These are phyloP conservation scores for Holocentrus rufus DNA, from an alignment of 2,797 vertebrate species.

Conservation along the genomic window DNA sequence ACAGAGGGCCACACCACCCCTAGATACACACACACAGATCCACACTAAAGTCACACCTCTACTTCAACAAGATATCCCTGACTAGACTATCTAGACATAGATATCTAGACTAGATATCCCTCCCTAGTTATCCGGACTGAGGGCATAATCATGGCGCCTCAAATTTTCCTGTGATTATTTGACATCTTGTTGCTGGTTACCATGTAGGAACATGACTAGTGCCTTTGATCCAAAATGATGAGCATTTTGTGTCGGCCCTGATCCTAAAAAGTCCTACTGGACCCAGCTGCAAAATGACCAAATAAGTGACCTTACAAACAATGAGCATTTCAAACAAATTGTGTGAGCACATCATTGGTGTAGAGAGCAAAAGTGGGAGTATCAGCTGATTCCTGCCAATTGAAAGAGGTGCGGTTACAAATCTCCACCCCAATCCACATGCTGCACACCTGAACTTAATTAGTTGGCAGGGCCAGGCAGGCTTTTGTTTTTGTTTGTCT, in stretches of 20 bases:
- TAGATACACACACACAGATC: slow-evolving; percentile 63
- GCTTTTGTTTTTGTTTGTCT: too few relatives aligned
- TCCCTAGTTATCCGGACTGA: background rate
- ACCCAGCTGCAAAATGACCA: too few relatives aligned
- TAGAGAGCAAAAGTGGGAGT: background rate
- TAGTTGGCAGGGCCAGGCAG: too few relatives aligned
- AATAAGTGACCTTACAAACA: slow-evolving; percentile 3
- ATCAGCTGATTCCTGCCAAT: background rate
- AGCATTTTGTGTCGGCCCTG: background rate
- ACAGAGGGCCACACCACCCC: slow-evolving; percentile 94
- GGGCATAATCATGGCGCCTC: too few relatives aligned
- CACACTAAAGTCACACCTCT: background rate
- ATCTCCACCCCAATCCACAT: too few relatives aligned
- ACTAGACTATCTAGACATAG: too few relatives aligned
- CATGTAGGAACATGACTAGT: background rate
- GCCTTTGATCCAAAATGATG: background rate
- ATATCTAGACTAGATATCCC: too few relatives aligned
- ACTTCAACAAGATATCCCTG: background rate
- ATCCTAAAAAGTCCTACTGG: too few relatives aligned
- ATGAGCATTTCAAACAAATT: background rate
- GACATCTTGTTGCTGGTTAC: background rate
- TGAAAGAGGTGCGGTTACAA: too few relatives aligned
- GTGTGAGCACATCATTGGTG: background rate
- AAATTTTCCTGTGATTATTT: background rate
- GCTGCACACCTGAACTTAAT: too few relatives aligned